Evolutionary conservation across 2,113 vertebrate species (phyloP).

Genomic region (Lophura nycthemera): DNA sequence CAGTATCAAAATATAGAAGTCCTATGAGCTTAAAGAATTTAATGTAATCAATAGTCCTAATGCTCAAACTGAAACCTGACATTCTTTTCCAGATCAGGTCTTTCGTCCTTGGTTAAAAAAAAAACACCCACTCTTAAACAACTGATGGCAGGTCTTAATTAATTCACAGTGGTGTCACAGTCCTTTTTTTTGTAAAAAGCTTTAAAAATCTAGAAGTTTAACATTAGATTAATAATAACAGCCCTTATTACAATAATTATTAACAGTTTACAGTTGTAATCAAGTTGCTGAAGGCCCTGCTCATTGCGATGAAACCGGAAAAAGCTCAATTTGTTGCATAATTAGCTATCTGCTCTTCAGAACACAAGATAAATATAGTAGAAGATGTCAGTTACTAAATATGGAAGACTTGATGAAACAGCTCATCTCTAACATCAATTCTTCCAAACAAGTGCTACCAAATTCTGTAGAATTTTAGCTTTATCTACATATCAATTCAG

Average conservation of each 20-base stretch:
- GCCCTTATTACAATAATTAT: constrained; percentile 60
- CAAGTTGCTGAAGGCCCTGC: constrained; percentile 46
- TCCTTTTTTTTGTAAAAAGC: constrained; percentile 4
- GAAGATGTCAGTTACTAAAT: constrained; percentile 71
- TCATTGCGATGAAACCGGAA: constrained; percentile 8
- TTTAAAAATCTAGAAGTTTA: constrained; percentile 32
- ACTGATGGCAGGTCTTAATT: background rate
- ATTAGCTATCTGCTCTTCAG: constrained; percentile 63
- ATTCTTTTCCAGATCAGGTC: background rate
- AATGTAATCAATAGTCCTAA: background rate
- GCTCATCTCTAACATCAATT: constrained; percentile 47
- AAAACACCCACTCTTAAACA: background rate
- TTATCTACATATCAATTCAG: constrained; percentile 21
- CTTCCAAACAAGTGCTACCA: constrained; percentile 19
- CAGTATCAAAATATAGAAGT: background rate
- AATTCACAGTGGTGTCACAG: background rate
- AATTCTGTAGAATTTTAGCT: constrained; percentile 15
- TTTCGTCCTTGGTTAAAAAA: background rate
- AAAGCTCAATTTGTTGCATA: constrained; percentile 65
- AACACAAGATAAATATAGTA: constrained; percentile 62
- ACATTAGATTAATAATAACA: constrained; percentile 32
- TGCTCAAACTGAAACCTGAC: background rate
- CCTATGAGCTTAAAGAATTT: background rate
- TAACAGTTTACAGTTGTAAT: constrained; percentile 64
- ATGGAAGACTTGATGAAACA: constrained; percentile 60